A percentile compares a stretch with the other conserved stretches of the same genome.
phyloP scores from a whole-genome alignment of 2,888 invertebrate species.

The Clistopyga incitator region DNA sequence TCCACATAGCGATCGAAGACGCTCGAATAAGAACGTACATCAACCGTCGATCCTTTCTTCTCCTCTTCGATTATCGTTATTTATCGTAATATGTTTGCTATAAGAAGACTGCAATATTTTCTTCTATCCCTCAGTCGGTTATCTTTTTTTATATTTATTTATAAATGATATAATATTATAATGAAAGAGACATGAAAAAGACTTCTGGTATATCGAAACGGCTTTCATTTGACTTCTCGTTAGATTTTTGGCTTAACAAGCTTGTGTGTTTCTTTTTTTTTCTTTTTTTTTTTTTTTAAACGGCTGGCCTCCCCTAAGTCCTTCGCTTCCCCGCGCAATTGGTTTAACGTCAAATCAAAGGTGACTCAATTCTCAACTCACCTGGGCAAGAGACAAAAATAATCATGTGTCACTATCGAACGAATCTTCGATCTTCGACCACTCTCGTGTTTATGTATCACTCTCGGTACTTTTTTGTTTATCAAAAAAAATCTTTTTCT shows the following conservation, averaged over 20 bases:
- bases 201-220: constrained; percentile 40
- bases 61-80: constrained; percentile 71
- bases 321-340: constrained; percentile 84
- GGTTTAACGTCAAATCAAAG: constrained; percentile 81
- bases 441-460: constrained; percentile 75
- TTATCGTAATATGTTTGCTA: constrained; percentile 48
- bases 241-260: constrained; percentile 62
- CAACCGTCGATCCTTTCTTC: constrained; percentile 70
- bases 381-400: constrained; percentile 83
- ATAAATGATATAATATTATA: constrained; percentile 50
- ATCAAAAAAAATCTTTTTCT: constrained; percentile 42
- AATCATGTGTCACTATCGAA: constrained; percentile 79
- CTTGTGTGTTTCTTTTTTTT: constrained; percentile 62
- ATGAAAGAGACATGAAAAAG: constrained; percentile 60
- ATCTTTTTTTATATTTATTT: constrained; percentile 65
- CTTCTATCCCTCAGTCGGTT: constrained; percentile 35
- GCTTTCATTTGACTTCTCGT: constrained; percentile 47
- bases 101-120: constrained; percentile 37
- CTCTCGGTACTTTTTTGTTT: constrained; percentile 49
- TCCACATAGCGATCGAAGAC: constrained; percentile 73
- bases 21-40: constrained; percentile 74
- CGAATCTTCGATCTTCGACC: constrained; percentile 79
- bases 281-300: constrained; percentile 70
- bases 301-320: constrained; percentile 84
- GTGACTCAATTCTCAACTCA: constrained; percentile 84